Conservation (phyloP, 2,888 invertebrate species). For the Pyrocoelia pectoralis region DNA sequence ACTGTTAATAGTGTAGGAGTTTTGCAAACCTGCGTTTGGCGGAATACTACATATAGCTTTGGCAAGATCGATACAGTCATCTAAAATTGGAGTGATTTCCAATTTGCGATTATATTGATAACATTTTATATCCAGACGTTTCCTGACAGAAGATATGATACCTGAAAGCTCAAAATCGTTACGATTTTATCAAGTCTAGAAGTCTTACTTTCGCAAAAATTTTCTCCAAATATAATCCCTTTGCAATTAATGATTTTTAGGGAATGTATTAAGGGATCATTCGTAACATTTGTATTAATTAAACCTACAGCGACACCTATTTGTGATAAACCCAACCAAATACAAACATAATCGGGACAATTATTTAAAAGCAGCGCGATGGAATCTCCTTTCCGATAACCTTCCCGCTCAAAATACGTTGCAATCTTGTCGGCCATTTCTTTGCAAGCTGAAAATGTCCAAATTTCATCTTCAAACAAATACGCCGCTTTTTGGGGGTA, state of each 20-base stretch:
- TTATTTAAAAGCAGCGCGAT: conserved; percentile 91
- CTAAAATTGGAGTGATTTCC: neutral
- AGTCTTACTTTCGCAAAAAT: conserved; percentile 56
- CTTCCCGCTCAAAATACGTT: conserved; percentile 75
- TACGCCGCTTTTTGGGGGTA: conserved; percentile 76
- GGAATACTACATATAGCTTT: neutral
- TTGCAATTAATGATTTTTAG: conserved; percentile 82
- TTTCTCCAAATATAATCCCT: conserved; percentile 78
- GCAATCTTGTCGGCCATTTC: conserved; percentile 83
- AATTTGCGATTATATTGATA: neutral
- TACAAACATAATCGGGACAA: conserved; percentile 84
- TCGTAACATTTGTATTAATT: conserved; percentile 88
- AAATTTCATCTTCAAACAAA: conserved; percentile 69
- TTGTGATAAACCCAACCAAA: conserved; percentile 93
- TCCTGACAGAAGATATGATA: neutral
- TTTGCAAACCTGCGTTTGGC: neutral
- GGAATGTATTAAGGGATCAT: conserved; percentile 83
- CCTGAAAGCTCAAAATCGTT: neutral
- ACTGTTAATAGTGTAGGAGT: neutral
- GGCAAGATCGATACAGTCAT: neutral
- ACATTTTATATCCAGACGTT: neutral
- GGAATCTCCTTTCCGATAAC: conserved; percentile 83
- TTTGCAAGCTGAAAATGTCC: conserved; percentile 74
- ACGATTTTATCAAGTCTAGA: neutral
- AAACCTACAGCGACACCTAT: conserved; percentile 84